Evolutionary conservation across 2,113 vertebrate genomes (phyloP).

Genomic region (Myotis brandtii): DNA sequence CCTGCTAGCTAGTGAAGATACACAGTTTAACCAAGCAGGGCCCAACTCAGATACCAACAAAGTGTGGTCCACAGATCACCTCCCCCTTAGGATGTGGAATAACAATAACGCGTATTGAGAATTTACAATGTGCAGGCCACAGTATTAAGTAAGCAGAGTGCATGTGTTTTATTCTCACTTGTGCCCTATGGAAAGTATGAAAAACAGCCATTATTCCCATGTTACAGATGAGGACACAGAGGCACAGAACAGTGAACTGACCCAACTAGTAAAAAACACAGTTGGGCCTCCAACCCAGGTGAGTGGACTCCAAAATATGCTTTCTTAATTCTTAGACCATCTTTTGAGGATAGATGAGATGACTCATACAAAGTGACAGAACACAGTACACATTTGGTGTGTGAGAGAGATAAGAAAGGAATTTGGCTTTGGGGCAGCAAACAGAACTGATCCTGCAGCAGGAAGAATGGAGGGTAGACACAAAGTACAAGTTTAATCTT

Average conservation of each 20-base stretch:
- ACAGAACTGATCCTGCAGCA: neutral
- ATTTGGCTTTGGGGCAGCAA: neutral
- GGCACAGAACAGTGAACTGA: neutral
- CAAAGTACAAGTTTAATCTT: slow-evolving; percentile 5
- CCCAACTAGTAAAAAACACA: neutral
- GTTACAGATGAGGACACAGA: slow-evolving; percentile 6
- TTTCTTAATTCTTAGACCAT: neutral
- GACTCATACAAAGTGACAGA: neutral
- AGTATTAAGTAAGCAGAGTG: neutral
- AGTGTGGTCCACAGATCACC: neutral
- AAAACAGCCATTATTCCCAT: neutral
- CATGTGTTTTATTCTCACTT: neutral
- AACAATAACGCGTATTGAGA: neutral
- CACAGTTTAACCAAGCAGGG: neutral
- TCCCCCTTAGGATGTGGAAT: neutral
- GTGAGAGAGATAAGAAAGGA: neutral
- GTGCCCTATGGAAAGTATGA: neutral
- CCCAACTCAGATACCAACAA: neutral
- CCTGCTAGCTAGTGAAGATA: neutral
- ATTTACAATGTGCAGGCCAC: neutral
- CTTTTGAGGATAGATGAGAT: neutral
- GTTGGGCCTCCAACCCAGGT: neutral
- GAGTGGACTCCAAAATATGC: neutral
- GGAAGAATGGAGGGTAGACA: neutral
- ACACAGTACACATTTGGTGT: neutral